Evolutionary conservation across 2,888 invertebrate species (phyloP).

Genomic region (Acleris literana): DNA sequence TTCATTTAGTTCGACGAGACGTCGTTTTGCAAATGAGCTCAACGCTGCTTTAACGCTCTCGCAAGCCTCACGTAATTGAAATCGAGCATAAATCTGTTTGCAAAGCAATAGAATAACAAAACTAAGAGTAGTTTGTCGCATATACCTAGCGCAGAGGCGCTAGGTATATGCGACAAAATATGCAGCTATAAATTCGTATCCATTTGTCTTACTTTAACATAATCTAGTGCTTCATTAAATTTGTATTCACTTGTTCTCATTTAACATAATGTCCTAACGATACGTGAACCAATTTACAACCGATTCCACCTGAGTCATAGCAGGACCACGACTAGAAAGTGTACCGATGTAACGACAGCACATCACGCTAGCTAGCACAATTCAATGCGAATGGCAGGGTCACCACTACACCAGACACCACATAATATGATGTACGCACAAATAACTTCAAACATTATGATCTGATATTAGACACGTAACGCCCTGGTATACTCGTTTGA

Average conservation of each 20-base stretch:
- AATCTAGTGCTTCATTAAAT: background rate
- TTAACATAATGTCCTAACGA: conserved; percentile 3
- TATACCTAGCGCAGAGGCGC: no score
- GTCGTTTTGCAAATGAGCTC: no score
- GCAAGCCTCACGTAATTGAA: no score
- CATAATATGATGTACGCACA: no score
- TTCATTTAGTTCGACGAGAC: background rate
- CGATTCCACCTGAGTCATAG: conserved; percentile 55
- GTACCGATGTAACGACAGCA: conserved; percentile 64
- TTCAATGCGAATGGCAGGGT: conserved; percentile 50
- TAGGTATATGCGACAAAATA: no score
- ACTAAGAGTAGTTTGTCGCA: no score
- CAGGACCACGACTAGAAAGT: conserved; percentile 66
- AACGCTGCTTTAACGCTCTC: no score
- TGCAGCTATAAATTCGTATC: background rate
- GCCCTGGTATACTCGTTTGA: no score
- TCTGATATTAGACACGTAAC: no score
- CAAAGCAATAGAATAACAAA: no score
- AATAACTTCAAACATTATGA: no score
- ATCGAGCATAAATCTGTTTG: no score
- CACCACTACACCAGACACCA: background rate
- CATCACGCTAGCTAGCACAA: conserved; percentile 64
- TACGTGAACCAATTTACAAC: conserved; percentile 43
- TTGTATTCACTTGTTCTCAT: background rate
- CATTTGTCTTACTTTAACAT: background rate